Conservation (phyloP, 2,797 vertebrate genomes). For the Rhodeus uyekii region DNA sequence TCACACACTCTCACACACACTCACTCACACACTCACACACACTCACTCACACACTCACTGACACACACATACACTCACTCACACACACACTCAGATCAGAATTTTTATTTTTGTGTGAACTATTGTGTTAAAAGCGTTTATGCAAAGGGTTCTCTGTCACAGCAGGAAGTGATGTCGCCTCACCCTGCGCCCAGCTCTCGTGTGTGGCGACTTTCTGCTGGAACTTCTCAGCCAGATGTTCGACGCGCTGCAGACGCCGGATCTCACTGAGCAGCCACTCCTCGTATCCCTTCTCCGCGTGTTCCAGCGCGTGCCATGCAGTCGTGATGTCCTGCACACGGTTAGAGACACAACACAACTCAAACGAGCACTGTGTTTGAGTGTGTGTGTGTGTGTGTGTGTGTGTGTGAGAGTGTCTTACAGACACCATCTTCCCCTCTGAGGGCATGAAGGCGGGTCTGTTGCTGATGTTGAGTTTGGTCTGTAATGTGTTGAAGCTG, state of each 20-base stretch:
- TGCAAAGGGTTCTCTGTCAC: too few species aligned
- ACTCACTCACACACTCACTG: too few species aligned
- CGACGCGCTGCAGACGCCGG: constrained; percentile 81
- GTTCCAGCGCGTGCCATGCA: constrained; percentile 85
- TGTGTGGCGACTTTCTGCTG: constrained; percentile 82
- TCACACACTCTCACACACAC: too few species aligned
- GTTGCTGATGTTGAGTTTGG: constrained; percentile 82
- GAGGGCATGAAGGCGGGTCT: constrained; percentile 88
- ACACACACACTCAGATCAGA: too few species aligned
- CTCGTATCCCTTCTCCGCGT: constrained; percentile 80
- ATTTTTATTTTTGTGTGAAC: too few species aligned
- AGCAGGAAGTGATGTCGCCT: too few species aligned
- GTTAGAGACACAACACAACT: too few species aligned
- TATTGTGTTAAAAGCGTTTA: too few species aligned
- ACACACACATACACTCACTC: too few species aligned
- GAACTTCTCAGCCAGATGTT: constrained; percentile 87
- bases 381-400: background rate
- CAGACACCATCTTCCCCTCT: constrained; percentile 89
- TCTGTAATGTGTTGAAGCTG: constrained; percentile 79
- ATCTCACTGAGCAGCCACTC: constrained; percentile 76
- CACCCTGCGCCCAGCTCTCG: constrained; percentile 83
- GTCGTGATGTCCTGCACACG: constrained; percentile 80
- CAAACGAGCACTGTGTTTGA: too few species aligned
- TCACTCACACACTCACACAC: too few species aligned
- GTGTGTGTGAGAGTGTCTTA: constrained; percentile 62